phyloP scores from a whole-genome alignment of 2,888 invertebrate genomes.

The Physocephala rufipes region DNA sequence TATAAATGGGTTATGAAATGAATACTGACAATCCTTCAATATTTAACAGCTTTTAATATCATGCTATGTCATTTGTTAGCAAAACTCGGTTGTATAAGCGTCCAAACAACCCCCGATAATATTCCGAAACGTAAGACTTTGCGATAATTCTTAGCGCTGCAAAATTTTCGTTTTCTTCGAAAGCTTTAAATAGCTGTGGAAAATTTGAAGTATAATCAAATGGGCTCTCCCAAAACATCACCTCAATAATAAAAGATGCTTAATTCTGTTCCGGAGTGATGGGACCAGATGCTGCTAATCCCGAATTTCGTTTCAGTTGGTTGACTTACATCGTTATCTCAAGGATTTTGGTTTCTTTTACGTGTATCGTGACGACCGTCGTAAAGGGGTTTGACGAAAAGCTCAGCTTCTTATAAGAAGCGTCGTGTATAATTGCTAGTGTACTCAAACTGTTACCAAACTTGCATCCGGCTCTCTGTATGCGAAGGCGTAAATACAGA shows the following conservation, averaged over 20 bases:
- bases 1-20: too few species aligned
- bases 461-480: not conserved
- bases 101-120: too few species aligned
- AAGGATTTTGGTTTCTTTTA: constrained; percentile 23
- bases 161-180: too few species aligned
- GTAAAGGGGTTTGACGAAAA: constrained; percentile 26
- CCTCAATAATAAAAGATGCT: not conserved
- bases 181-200: too few species aligned
- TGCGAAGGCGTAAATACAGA: not conserved
- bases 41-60: too few species aligned
- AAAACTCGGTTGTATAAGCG: too few species aligned
- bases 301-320: constrained; percentile 22
- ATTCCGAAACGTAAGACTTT: too few species aligned
- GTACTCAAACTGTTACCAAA: constrained; percentile 5
- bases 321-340: not conserved
- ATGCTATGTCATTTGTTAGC: too few species aligned
- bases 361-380: constrained; percentile 25
- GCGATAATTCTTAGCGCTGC: too few species aligned
- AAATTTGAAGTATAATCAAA: too few species aligned
- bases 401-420: constrained; percentile 27
- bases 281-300: constrained; percentile 21
- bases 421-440: constrained; percentile 39
- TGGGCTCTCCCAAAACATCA: too few species aligned
- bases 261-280: not conserved
- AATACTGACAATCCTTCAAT: too few species aligned